Evolutionary conservation across 2,113 vertebrate genomes (phyloP).

Genomic region (Bothrops jararaca): DNA sequence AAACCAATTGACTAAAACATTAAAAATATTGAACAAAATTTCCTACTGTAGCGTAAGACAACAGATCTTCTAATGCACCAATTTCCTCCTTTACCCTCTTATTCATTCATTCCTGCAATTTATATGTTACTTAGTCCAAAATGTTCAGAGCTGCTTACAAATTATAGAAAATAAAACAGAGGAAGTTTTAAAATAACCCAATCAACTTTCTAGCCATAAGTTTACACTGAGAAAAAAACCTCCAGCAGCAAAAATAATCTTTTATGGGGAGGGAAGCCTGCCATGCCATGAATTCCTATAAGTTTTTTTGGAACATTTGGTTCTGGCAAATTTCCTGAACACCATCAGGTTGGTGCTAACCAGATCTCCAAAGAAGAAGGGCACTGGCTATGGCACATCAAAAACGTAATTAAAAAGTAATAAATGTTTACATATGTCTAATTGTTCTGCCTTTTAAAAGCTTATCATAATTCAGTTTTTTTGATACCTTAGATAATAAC

Average conservation of each 20-base stretch:
- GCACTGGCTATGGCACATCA: slow-evolving; percentile 13
- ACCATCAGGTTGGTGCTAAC: not conserved
- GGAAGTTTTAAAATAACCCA: not conserved
- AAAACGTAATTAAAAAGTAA: slow-evolving; percentile 22
- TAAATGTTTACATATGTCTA: not conserved
- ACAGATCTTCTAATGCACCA: not conserved
- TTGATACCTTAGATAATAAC: slow-evolving; percentile 4
- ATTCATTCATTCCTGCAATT: not conserved
- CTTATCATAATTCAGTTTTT: fast-evolving
- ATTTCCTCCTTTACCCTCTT: not conserved
- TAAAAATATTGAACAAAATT: not conserved
- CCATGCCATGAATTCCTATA: not conserved
- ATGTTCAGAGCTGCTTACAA: not conserved
- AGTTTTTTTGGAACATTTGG: not conserved
- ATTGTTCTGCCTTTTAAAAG: slow-evolving; percentile 1
- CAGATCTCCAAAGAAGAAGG: not conserved
- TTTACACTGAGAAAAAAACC: not conserved
- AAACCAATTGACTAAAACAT: not conserved
- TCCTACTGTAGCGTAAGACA: not conserved
- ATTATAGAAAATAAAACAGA: not conserved
- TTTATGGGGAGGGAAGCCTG: not conserved
- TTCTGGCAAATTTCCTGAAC: not conserved
- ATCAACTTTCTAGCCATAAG: not conserved
- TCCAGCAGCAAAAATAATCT: not conserved
- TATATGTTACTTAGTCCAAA: not conserved